These are phyloP conservation scores for Sclerurus mexicanus DNA, from an alignment of 2,113 vertebrate genomes.

Conservation along the genomic window DNA sequence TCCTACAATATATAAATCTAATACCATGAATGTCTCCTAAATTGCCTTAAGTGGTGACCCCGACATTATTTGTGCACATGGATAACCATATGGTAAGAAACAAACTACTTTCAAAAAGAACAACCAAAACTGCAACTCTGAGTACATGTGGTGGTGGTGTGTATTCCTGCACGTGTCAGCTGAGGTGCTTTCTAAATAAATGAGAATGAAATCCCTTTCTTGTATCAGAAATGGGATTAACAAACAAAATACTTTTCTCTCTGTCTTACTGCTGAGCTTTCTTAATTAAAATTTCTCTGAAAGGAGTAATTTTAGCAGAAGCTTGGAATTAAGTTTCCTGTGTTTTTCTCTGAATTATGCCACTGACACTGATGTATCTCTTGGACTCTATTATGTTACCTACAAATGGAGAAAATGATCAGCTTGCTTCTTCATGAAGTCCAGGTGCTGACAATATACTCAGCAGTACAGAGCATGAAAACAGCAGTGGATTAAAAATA, in stretches of 20 bases:
- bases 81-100: not conserved
- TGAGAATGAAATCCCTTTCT: not conserved
- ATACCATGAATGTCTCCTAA: not conserved
- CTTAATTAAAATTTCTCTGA: not conserved
- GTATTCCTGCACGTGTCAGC: not conserved
- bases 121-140: not conserved
- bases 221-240: not conserved
- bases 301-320: not conserved
- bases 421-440: not conserved
- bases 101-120: not conserved
- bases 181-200: not conserved
- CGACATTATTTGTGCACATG: not conserved
- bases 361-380: not conserved
- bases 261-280: not conserved
- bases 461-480: not conserved
- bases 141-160: not conserved
- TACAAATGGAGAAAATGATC: not conserved
- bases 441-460: not conserved
- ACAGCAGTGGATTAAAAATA: not conserved
- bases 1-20: not conserved
- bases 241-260: not conserved
- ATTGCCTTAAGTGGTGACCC: fast-evolving
- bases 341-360: not conserved
- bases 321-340: not conserved
- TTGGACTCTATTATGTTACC: not conserved